phyloP scores from a whole-genome alignment of 1,140 invertebrate genomes.

The Yoshiicerus persimilis region DNA sequence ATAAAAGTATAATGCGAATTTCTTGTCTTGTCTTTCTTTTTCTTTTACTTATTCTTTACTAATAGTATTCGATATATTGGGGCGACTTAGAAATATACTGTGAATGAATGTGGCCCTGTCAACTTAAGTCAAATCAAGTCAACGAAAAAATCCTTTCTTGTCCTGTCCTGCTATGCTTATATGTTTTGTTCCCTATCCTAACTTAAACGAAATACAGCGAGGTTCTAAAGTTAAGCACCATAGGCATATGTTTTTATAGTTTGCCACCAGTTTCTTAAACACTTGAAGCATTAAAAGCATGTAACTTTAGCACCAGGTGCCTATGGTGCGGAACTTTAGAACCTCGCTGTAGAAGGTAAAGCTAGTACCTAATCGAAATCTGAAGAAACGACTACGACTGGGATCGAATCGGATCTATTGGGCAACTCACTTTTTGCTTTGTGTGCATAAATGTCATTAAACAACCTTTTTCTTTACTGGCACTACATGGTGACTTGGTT shows the following conservation, averaged over 20 bases:
- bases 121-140: background rate
- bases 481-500: background rate
- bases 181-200: background rate
- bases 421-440: background rate
- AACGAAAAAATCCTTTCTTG: background rate
- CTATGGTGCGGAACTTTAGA: no score
- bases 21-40: background rate
- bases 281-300: no score
- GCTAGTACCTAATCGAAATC: background rate
- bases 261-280: no score
- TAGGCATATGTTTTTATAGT: no score
- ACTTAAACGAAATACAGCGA: no score
- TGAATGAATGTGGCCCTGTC: background rate
- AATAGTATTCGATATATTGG: background rate
- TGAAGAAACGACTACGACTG: background rate
- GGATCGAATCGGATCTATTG: background rate
- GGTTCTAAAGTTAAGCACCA: no score
- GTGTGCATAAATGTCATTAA: conserved; percentile 22
- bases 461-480: background rate
- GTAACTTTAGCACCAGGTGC: no score
- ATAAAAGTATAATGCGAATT: background rate
- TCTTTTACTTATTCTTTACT: background rate
- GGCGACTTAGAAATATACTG: background rate
- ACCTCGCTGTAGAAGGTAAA: background rate
- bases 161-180: background rate